Evolutionary conservation across 2,888 invertebrate genomes (phyloP).

Genomic region (Julus scandinavius): DNA sequence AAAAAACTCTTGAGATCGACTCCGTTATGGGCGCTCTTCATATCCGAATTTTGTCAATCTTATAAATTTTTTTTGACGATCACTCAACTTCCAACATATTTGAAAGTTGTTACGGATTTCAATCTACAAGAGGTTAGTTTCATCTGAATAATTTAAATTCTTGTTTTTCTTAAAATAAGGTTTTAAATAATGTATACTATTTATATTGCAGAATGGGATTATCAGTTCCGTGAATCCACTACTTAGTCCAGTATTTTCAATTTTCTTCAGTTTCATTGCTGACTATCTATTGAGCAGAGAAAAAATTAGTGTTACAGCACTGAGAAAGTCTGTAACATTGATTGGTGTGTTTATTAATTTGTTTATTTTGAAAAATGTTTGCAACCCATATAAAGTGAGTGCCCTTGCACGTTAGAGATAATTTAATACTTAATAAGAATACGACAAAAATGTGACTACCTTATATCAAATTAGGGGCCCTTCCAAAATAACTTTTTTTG

Average conservation of each 20-base stretch:
- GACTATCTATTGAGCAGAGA: neutral
- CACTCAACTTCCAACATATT: constrained; percentile 49
- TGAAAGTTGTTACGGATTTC: constrained; percentile 47
- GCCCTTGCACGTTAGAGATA: too few relatives aligned
- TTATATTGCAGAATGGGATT: neutral
- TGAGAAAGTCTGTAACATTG: neutral
- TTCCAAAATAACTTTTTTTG: too few relatives aligned
- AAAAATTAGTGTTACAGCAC: constrained; percentile 3
- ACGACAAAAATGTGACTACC: too few relatives aligned
- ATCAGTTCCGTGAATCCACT: neutral
- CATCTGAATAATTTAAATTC: neutral
- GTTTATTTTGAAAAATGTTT: too few relatives aligned
- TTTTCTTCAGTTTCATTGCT: neutral
- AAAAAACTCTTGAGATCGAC: neutral
- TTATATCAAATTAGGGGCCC: too few relatives aligned
- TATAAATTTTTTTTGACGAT: constrained; percentile 25
- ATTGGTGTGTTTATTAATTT: neutral
- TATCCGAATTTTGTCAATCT: neutral
- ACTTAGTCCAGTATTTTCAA: neutral
- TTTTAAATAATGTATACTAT: neutral
- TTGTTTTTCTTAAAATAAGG: neutral
- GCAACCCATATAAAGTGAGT: too few relatives aligned
- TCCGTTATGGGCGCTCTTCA: constrained; percentile 12
- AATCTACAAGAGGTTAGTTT: constrained; percentile 12
- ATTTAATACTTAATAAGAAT: too few relatives aligned